Evolutionary conservation across 2,113 vertebrate species (phyloP).

Genomic region (Ardeotis arabs): DNA sequence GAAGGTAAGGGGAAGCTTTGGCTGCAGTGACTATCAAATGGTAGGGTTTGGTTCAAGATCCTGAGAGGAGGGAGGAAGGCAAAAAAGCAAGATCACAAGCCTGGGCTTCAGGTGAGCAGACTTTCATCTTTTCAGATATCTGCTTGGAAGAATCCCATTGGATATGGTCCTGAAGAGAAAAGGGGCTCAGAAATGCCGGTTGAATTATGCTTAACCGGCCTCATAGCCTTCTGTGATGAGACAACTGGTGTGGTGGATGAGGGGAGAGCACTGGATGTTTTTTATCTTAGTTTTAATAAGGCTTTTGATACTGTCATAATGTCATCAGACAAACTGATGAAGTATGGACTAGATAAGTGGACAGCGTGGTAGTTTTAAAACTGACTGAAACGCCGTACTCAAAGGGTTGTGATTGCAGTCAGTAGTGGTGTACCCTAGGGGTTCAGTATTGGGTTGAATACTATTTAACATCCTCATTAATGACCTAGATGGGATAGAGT

Average conservation of each 20-base stretch:
- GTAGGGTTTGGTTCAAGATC: not conserved
- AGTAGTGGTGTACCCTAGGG: not conserved
- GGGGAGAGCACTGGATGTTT: not conserved
- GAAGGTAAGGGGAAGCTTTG: not conserved
- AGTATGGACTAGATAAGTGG: not conserved
- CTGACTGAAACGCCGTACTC: not conserved
- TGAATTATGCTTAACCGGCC: not conserved
- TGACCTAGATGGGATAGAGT: not conserved
- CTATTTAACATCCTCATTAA: not conserved
- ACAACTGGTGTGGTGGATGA: not conserved
- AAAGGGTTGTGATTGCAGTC: not conserved
- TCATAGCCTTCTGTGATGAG: not conserved
- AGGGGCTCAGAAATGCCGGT: not conserved
- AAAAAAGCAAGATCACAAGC: not conserved
- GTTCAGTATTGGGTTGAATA: not conserved
- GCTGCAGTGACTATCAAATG: not conserved
- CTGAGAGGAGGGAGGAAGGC: not conserved
- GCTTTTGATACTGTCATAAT: not conserved
- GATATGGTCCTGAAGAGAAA: not conserved
- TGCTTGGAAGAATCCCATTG: not conserved
- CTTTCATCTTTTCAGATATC: not conserved
- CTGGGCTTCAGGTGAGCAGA: not conserved
- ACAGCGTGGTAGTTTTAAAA: not conserved
- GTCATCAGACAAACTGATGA: not conserved
- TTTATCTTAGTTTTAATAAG: not conserved